phyloP scores from a whole-genome alignment of 2,888 invertebrate genomes.

The Luperina nickerlii region DNA sequence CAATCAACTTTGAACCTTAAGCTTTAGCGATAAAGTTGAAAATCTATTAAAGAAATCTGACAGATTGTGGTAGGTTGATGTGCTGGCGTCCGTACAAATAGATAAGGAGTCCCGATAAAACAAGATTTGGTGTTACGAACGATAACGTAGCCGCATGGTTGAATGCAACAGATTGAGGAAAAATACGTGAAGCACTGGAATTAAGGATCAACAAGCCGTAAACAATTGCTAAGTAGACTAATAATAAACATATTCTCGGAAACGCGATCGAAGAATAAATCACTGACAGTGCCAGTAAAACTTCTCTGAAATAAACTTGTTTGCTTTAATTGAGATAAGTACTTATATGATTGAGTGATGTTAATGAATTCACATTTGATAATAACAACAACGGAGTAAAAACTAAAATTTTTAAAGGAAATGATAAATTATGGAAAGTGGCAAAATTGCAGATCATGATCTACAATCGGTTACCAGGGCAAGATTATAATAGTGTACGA shows the following conservation, averaged over 20 bases:
- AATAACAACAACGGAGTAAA: conserved; percentile 1
- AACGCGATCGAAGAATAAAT: conserved; percentile 54
- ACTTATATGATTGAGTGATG: conserved; percentile 35
- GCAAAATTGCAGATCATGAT: conserved; percentile 17
- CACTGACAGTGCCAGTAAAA: conserved; percentile 8
- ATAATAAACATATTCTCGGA: conserved; percentile 68
- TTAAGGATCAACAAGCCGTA: conserved; percentile 65
- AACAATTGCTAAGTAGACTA: conserved; percentile 66
- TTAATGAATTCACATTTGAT: conserved; percentile 27
- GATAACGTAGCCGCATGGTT: conserved; percentile 67
- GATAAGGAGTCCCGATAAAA: conserved; percentile 58
- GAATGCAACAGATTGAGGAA: conserved; percentile 83
- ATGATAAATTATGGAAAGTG: conserved; percentile 13
- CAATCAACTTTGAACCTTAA: too few species aligned
- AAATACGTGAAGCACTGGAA: conserved; percentile 68
- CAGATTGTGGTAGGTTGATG: too few species aligned
- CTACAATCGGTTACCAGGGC: conserved; percentile 33
- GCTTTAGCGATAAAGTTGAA: too few species aligned
- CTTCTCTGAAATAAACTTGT: conserved; percentile 28
- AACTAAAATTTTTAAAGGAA: conserved; percentile 26
- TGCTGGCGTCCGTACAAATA: too few species aligned
- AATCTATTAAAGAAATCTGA: too few species aligned
- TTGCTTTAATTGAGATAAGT: conserved; percentile 16
- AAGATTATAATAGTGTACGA: conserved; percentile 11
- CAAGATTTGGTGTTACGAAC: conserved; percentile 58